Base-by-base conservation (phyloP, 1,140 invertebrate genomes). In the Cydia pomonella region DNA sequence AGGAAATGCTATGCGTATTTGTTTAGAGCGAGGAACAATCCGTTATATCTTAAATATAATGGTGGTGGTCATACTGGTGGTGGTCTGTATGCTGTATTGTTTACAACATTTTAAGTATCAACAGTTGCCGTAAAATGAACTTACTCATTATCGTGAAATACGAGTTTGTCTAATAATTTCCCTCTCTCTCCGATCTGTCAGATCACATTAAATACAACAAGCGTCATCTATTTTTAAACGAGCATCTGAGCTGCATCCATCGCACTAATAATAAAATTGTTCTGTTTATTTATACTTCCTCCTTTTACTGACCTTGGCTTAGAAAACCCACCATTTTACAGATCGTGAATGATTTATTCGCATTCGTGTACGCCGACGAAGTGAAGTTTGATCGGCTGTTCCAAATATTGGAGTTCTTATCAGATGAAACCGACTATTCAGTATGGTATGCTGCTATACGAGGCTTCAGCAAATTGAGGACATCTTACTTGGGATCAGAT, bases 311-410 rank as follows among this genome's bases (percentile, higher is more conserved):
- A 59, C 21, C 53, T 59, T 59, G 21, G n/a, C 63, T 66, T 10
- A 66, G 7, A 29, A 66, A 5, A 63, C 21, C 6, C 25, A 12
- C 16, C 74, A 73, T 72, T 53, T 82, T 89, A 73, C 82, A 93
- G 91, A 93, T 98, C 33, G 93, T 98, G 0, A 97, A 98, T 78
- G 97, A 98, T 93, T 90, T 96, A 4, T 95, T 97, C 71, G 96
- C 96, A 73, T 87, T 95, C 18, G 87, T 93, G 4, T 91, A 93
- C 73, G 88, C 93, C 25, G 91, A 93, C 73, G 75, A 87, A 44
- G 83, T 94, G 1, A 75, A 87, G 10, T 95, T 95, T 75, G 78
- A 84, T 4, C 84, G 88, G 16, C 91, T 95, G 0, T 77, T 96
- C 10, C 85, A 94, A 0, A 85, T 95, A 1, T 86, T 95, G 0